phyloP scores from a whole-genome alignment of 2,113 vertebrate genomes.

The Toxotes chatareus region DNA sequence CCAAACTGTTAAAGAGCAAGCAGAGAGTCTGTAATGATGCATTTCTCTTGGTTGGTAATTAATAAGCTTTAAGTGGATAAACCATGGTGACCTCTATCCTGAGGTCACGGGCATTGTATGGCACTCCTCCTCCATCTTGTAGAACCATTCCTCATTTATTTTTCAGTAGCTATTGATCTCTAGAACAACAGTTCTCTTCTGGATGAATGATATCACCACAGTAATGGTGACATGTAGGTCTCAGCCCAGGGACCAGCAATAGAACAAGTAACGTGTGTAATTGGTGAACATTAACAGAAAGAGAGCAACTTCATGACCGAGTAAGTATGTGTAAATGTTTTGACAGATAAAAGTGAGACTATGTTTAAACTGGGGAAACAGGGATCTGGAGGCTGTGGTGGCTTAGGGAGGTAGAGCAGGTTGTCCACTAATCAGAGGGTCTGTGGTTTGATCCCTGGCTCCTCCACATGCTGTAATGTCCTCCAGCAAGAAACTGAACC shows the following conservation, averaged over 20 bases:
- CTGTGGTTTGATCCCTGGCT: too few relatives aligned
- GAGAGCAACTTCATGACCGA: background rate
- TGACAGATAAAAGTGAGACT: background rate
- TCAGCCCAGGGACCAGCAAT: constrained; percentile 32
- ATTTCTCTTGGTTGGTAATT: constrained; percentile 45
- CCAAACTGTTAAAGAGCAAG: background rate
- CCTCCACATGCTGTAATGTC: too few relatives aligned
- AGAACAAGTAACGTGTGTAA: background rate
- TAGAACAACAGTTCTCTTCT: constrained; percentile 50
- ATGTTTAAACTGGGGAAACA: too few relatives aligned
- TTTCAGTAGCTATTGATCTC: constrained; percentile 64
- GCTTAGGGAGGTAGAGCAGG: too few relatives aligned
- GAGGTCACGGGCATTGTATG: constrained; percentile 18
- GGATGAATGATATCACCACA: constrained; percentile 55
- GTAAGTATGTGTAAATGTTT: background rate
- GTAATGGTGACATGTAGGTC: constrained; percentile 54
- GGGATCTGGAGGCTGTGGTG: too few relatives aligned
- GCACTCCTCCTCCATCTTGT: constrained; percentile 24
- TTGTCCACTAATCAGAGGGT: too few relatives aligned
- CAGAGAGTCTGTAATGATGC: constrained; percentile 22
- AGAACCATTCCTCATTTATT: constrained; percentile 54
- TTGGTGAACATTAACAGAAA: background rate
- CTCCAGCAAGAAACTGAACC: too few relatives aligned
- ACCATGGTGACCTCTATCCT: constrained; percentile 37
- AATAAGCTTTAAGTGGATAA: constrained; percentile 41